Base-by-base conservation (phyloP, 2,888 invertebrate species). In the Cheilosia vulpina region DNA sequence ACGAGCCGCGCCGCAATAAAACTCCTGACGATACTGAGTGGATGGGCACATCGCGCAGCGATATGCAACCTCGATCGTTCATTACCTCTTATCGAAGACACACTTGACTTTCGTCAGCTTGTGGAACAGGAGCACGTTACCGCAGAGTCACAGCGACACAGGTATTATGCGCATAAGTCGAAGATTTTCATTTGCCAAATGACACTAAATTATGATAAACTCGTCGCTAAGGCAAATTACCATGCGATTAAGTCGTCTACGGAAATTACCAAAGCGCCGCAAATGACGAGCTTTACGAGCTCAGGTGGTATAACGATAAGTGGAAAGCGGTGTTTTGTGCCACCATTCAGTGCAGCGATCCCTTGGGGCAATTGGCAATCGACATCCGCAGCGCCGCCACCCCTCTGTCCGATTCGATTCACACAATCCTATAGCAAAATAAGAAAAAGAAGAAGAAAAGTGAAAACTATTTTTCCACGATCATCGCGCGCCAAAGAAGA, bases 141-240 rank as follows among this genome's bases (percentile, higher is more conserved):
- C 43, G 31, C 24, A 21, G 1, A 58, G 57, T 2, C 34, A 58
- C 24, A 43, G 50, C 24, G 27, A 11, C 57, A 47, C 62, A 50
- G 80, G 63, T 62, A 53, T 68, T 77, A 55, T 62, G 55, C 75
- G 43, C 34, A 55, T 69, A 77, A 82, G 65, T 82, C 17, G 65
- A 55, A 60, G 77, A 82, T 77, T 82, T 77, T 71, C 82, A 82
- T 73, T 68, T 63, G 41, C 57, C 68, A 63, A 83, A 79, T 75
- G 73, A 75, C 73, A 79, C 69, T 78, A 84, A 79, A 84, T 84
- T 79, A 84, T 79, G 73, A 75, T 84, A 79, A 84, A 63, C 68
- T 63, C 65, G 62, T 65, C 63, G 68, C 63, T 17, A 41, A 68
- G 19, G 72, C 72, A 73, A 79, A 68, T 79, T 75, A 79, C 69